Base-by-base conservation (phyloP, 1,140 invertebrate genomes). In the Drosophila willistoni region DNA sequence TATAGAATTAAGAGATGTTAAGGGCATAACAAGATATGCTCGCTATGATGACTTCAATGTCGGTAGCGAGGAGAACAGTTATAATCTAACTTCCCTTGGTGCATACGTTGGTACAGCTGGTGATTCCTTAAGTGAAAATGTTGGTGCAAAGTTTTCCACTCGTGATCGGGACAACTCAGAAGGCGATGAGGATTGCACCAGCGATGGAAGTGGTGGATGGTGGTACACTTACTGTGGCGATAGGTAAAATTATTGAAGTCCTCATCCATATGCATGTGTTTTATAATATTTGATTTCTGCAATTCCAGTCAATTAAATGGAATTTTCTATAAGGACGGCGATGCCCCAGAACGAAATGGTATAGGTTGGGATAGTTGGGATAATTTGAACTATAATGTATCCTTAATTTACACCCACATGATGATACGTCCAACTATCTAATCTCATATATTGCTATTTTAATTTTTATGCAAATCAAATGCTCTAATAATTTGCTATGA, bases 91-190 rank as follows among this genome's bases (percentile, higher is more conserved):
- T 67, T 91, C 94, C 0, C 85, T 96, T 2, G 94, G 94, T 12
- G 92, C 93, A 22, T 96, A 95, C 86, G 92, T 92, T 29, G 95
- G 95, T 14, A 94, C 94, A 71, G 94, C 94, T 68, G 94, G 93
- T 12, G 94, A 96, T 87, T 94, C 95, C 0, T 81, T 96, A 39
- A 91, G 91, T 7, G 94, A 95, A 34, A 95, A 96, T 78, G 94
- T 94, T 57, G 94, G 94, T 0, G 93, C 94, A 76, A 94, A 94
- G 79, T 96, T 96, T 91, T 95, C 94, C 29, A 96, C 95, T 0
- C 90, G 92, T 14, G 96, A 96, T 73, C 81, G 92, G 13, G 95
- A 96, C 86, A 95, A 96, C 79, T 95, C 96, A 78, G 93, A 93
- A 5, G 94, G 93, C 91, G 93, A 92, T 55, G 94, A 94, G 51